These are phyloP conservation scores for Liposcelis brunnea DNA, from an alignment of 2,888 invertebrate genomes.

Conservation along the genomic window DNA sequence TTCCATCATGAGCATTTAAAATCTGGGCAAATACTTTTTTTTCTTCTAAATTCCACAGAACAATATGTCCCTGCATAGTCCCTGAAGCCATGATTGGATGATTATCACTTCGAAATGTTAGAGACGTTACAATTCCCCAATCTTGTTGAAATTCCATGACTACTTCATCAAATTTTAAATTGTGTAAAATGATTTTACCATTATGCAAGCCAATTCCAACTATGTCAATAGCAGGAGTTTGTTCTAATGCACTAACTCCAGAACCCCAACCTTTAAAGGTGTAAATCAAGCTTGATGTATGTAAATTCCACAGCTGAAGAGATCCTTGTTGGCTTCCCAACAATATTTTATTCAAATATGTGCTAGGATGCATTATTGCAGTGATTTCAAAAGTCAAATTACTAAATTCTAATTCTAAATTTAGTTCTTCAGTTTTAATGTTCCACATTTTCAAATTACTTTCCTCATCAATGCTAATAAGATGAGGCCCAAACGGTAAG, in stretches of 20 bases:
- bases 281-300: constrained; percentile 53
- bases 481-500: constrained; percentile 69
- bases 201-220: constrained; percentile 69
- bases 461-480: constrained; percentile 67
- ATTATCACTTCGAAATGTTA: constrained; percentile 77
- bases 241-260: constrained; percentile 55
- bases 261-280: constrained; percentile 58
- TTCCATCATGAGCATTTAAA: constrained; percentile 53
- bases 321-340: constrained; percentile 71
- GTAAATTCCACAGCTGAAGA: constrained; percentile 81
- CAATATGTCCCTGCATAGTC: constrained; percentile 65
- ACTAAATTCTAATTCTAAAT: constrained; percentile 50
- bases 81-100: constrained; percentile 74
- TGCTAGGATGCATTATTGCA: constrained; percentile 75
- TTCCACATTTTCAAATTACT: constrained; percentile 72
- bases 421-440: constrained; percentile 51
- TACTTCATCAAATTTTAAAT: constrained; percentile 67
- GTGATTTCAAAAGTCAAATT: constrained; percentile 56
- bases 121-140: constrained; percentile 70
- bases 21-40: constrained; percentile 62
- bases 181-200: constrained; percentile 72
- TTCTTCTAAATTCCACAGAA: constrained; percentile 86
- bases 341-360: constrained; percentile 86
- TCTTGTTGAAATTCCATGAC: constrained; percentile 78
- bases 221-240: constrained; percentile 86